Percentiles rank a stretch among this genome's conserved stretches.
Conservation (phyloP, 2,113 vertebrate species). For the Percina caprodes region DNA sequence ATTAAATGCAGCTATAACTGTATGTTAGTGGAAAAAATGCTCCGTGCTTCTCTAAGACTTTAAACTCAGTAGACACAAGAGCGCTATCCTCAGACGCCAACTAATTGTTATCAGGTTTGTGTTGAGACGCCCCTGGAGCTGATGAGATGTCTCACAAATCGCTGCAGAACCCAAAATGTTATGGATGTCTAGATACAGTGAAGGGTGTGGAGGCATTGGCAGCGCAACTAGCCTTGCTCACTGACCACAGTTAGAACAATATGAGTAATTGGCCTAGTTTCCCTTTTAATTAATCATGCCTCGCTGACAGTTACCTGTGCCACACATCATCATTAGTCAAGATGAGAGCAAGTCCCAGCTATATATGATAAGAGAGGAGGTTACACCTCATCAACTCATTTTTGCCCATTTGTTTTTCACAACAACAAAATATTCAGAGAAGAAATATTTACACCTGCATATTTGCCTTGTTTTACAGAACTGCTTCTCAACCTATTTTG, state of each 20-base stretch:
- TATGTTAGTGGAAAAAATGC: conserved; percentile 21
- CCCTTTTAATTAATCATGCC: conserved; percentile 82
- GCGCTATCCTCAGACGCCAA: conserved; percentile 31
- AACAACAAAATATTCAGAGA: conserved; percentile 52
- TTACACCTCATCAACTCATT: conserved; percentile 81
- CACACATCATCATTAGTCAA: conserved; percentile 80
- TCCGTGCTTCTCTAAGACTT: conserved; percentile 19
- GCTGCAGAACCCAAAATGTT: conserved; percentile 23
- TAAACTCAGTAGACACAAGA: conserved; percentile 21
- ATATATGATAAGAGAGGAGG: conserved; percentile 75
- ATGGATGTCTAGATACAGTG: conserved; percentile 10
- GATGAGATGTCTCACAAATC: conserved; percentile 46
- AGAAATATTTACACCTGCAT: conserved; percentile 48
- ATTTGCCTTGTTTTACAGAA: conserved; percentile 1
- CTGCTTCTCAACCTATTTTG: background rate
- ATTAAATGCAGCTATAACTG: conserved; percentile 31
- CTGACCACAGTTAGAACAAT: conserved; percentile 73
- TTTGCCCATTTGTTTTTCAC: conserved; percentile 69
- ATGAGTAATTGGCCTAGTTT: conserved; percentile 82
- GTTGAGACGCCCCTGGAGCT: conserved; percentile 43
- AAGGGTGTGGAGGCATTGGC: conserved; percentile 22
- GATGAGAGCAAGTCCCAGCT: conserved; percentile 68
- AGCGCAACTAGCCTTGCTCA: conserved; percentile 38
- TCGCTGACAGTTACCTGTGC: conserved; percentile 82
- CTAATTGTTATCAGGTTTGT: conserved; percentile 66